Conservation (phyloP, 92 coral and sea anemone genomes). For the Paramuricea clavata region DNA sequence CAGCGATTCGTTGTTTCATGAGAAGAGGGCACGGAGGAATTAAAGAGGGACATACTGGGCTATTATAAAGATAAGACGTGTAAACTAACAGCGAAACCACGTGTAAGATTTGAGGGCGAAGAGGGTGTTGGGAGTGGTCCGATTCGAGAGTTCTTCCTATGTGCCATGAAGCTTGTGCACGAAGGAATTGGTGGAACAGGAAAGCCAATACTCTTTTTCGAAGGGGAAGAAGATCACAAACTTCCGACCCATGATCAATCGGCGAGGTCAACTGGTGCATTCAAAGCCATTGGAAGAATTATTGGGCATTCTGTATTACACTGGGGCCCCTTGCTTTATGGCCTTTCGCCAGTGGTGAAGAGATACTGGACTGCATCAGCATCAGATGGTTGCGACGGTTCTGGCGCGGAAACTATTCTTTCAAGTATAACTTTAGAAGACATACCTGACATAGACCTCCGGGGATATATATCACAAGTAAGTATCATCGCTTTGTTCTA, state of each 20-base stretch:
- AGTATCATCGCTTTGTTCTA: background rate
- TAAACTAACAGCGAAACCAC: slow-evolving; percentile 30
- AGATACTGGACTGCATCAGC: slow-evolving; percentile 37
- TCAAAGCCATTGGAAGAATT: slow-evolving; percentile 52
- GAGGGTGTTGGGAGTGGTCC: slow-evolving; percentile 64
- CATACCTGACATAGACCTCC: slow-evolving; percentile 47
- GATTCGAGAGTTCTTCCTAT: slow-evolving; percentile 56
- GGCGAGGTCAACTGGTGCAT: slow-evolving; percentile 19
- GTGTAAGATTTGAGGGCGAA: slow-evolving; percentile 59
- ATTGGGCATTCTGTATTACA: slow-evolving; percentile 59
- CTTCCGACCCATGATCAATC: slow-evolving; percentile 51
- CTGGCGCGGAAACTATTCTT: slow-evolving; percentile 25
- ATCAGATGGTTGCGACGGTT: background rate
- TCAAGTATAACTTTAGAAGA: slow-evolving; percentile 50
- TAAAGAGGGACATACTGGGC: slow-evolving; percentile 10
- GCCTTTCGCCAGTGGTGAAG: slow-evolving; percentile 52
- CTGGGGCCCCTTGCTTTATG: slow-evolving; percentile 56
- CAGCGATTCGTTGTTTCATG: slow-evolving; percentile 3
- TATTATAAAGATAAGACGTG: background rate
- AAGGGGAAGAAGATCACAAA: slow-evolving; percentile 52
- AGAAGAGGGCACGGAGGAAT: background rate
- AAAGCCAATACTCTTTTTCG: slow-evolving; percentile 49
- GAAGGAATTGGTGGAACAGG: slow-evolving; percentile 52
- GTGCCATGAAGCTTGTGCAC: slow-evolving; percentile 54
- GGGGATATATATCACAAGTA: slow-evolving; percentile 46